A percentile compares a stretch with the other conserved stretches of the same genome.
phyloP scores from a whole-genome alignment of 2,888 invertebrate species.

The Lordiphosa fenestrarum region DNA sequence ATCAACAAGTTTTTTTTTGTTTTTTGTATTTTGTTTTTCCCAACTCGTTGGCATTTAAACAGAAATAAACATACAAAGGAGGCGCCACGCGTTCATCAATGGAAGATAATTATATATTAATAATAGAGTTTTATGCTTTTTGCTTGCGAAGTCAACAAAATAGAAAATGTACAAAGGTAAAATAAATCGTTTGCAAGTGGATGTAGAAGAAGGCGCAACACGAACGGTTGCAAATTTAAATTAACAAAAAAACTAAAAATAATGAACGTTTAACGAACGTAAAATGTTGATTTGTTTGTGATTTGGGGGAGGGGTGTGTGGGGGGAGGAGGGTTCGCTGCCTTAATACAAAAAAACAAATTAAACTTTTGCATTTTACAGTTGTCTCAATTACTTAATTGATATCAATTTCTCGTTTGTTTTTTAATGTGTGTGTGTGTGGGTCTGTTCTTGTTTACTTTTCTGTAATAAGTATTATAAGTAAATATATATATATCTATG shows the following conservation, averaged over 20 bases:
- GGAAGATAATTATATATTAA: slow-evolving; percentile 48
- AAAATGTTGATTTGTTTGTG: slow-evolving; percentile 20
- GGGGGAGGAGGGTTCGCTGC: slow-evolving; percentile 13
- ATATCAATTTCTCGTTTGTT: slow-evolving; percentile 22
- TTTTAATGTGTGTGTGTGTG: slow-evolving; percentile 9
- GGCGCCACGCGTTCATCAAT: slow-evolving; percentile 57
- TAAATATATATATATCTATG: slow-evolving; percentile 35
- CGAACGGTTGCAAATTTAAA: slow-evolving; percentile 60
- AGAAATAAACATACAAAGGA: slow-evolving; percentile 57
- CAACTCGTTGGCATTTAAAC: slow-evolving; percentile 9
- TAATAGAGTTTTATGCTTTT: slow-evolving; percentile 22
- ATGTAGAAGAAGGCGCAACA: slow-evolving; percentile 48
- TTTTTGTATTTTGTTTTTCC: slow-evolving; percentile 19
- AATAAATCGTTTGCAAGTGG: slow-evolving; percentile 10
- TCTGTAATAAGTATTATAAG: slow-evolving; percentile 57
- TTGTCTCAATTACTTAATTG: slow-evolving; percentile 19
- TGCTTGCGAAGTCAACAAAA: slow-evolving; percentile 44
- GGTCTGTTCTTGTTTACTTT: slow-evolving; percentile 24
- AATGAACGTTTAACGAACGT: slow-evolving; percentile 65
- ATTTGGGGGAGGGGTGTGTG: slow-evolving; percentile 10
- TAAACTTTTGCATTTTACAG: slow-evolving; percentile 49
- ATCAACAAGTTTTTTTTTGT: slow-evolving; percentile 36
- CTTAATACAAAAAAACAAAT: slow-evolving; percentile 33
- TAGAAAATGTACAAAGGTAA: slow-evolving; percentile 58
- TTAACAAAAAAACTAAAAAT: slow-evolving; percentile 66